These are phyloP conservation scores for Pogonocichla stellata DNA, from an alignment of 2,113 vertebrate species.

Conservation along the genomic window DNA sequence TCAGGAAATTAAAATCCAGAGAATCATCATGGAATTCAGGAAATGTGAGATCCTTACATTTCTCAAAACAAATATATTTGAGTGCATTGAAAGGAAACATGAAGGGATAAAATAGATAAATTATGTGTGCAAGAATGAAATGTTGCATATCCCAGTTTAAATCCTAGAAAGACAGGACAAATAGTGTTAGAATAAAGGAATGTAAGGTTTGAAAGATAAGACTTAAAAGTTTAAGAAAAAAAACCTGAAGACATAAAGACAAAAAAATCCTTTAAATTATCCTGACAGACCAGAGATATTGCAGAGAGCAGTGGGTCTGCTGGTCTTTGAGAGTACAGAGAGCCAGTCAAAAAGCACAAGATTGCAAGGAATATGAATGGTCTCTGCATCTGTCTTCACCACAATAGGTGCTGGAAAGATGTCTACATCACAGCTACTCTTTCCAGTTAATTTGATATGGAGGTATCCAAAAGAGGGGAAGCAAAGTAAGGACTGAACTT, in stretches of 20 bases:
- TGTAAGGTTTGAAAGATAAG: not conserved
- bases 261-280: not conserved
- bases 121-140: not conserved
- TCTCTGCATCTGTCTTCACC: constrained; percentile 10
- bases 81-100: not conserved
- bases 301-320: not conserved
- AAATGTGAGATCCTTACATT: not conserved
- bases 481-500: constrained; percentile 22
- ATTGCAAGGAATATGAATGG: not conserved
- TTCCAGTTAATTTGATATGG: constrained; percentile 5
- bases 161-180: not conserved
- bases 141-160: not conserved
- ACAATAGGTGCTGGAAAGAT: not conserved
- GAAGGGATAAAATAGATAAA: not conserved
- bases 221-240: not conserved
- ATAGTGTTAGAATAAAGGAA: not conserved
- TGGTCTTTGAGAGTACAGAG: not conserved
- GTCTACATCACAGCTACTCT: not conserved
- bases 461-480: constrained; percentile 53
- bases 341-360: not conserved
- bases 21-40: not conserved
- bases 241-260: not conserved
- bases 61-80: not conserved
- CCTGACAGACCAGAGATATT: not conserved
- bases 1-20: not conserved